Base-by-base conservation (phyloP, 2,113 vertebrate species). In the Stictonetta naevosa region DNA sequence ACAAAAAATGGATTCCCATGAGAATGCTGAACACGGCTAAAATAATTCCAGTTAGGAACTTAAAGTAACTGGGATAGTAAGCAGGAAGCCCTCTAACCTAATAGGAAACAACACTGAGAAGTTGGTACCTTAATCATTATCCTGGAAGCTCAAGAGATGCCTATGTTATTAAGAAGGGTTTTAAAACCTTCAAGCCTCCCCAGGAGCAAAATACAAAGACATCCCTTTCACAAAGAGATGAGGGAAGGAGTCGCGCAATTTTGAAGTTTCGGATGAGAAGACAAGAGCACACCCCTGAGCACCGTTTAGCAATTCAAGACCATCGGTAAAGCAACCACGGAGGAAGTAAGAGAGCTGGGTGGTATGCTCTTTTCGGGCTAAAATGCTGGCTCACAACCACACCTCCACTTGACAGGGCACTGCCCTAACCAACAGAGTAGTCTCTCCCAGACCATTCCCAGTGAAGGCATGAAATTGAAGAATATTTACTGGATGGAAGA, bases 401-500 rank as follows among this genome's bases (percentile, higher is more conserved):
- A 89, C n/a, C 66, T 72, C 62, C 56, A n/a, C 67, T 25, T 9
- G 40, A 36, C 73, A 87, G 36, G 38, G 31, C 19, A 82, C 34
- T 23, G 63, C 26, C 59, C 79, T 62, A 77, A 86, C 86, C 66
- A 82, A 91, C 62, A 81, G 76, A 20, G 60, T 36, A 62, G 64
- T 42, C 40, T 48, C 40, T 73, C 85, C 78, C 42, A 36, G 31
- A 82, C 28, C 83, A 69, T 19, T 81, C 36, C 60, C 26, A 11
- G 18, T 81, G 48, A 96, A 91, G 29, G 50, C 53, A 62, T 29
- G 46, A 92, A 83, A 93, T n/a, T 13, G 38, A 69, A 71, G 87
- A 82, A 67, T 72, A 89, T 76, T 92, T 85, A 87, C 21, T 62
- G 23, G n/a, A 77, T 85, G 26, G 77, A 97, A 89, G 44, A 94